Evolutionary conservation across 2,113 vertebrate genomes (phyloP).

Genomic region (Hippocampus mohnikei): DNA sequence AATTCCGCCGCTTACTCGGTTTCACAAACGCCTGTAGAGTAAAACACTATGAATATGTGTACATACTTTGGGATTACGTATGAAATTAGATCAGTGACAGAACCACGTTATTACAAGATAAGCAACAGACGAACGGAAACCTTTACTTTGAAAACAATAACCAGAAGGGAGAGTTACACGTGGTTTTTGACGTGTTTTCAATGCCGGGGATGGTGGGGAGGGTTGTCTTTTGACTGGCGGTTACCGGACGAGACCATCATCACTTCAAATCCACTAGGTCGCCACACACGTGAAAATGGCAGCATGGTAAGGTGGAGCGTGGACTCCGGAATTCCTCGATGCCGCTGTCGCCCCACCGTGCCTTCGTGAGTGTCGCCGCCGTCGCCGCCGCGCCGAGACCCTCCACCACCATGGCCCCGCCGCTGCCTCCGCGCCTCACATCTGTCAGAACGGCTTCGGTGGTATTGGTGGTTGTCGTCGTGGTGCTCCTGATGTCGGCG

Average conservation of each 20-base stretch:
- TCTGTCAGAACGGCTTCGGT: conserved; percentile 60
- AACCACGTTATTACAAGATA: not conserved
- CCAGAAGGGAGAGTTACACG: conserved; percentile 23
- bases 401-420: conserved; percentile 49
- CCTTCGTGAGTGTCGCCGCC: conserved; percentile 48
- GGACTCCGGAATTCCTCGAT: conserved; percentile 15
- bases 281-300: conserved; percentile 17
- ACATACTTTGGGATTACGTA: not conserved
- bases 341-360: conserved; percentile 44
- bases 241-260: not conserved
- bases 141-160: conserved; percentile 28
- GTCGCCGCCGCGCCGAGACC: conserved; percentile 30
- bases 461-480: conserved; percentile 51
- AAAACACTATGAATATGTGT: not conserved
- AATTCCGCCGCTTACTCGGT: too few species aligned
- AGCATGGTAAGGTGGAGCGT: conserved; percentile 28
- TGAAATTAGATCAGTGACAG: not conserved
- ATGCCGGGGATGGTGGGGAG: not conserved
- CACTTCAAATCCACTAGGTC: conserved; percentile 1
- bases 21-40: too few species aligned
- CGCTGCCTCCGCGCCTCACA: conserved; percentile 37
- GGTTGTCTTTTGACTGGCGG: not conserved
- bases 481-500: conserved; percentile 52
- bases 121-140: too few species aligned
- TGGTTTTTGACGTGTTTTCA: conserved; percentile 3